Base-by-base conservation (phyloP, 2,888 invertebrate species). In the Drosophila greeni region DNA sequence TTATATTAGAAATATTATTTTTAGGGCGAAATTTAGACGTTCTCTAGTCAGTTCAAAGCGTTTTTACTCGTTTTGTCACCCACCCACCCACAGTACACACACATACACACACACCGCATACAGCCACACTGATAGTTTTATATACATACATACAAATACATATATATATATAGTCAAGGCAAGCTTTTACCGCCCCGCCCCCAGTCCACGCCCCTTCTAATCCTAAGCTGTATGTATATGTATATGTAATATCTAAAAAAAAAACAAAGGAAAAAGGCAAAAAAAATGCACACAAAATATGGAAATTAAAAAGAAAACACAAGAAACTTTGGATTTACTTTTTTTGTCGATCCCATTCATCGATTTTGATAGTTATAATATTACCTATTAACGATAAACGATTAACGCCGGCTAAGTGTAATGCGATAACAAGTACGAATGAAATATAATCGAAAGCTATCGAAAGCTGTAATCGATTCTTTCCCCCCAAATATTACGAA, bases 161-260 rank as follows among this genome's bases (percentile, higher is more conserved):
- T 31, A 31, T 12, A 16, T 20, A 47, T 31, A 47, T 45, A 60
- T 58, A 59, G 58, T 59, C 58, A 59, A 59, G 57, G 66, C 49
- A 66, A 66, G 59, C 69, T 68, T 68, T 68, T 67, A 68, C 42
- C 68, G 68, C 59, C 45, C 34, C 47, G 29, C 45, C 62, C 56
- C 49, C 55, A 31, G 37, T 43, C 47, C 47, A 40, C 42, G 24
- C 29, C 48, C 36, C 34, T 23, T 47, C 14, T 68, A 67, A 37
- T 23, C 37, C 61, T 69, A 61, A 60, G 69, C 70, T 69, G 65
- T 66, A 65, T 65, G 53, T 67, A 67, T 39, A 68, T 60, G 60
- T 54, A 60, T 54, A 61, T 67, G 61, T 69, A 68, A 60, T 67
- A 67, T 67, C 61, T 9, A 53, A 43, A 31, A 39, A 48, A 11